Conservation (phyloP, 2,113 vertebrate genomes). For the Oryzias melastigma region DNA sequence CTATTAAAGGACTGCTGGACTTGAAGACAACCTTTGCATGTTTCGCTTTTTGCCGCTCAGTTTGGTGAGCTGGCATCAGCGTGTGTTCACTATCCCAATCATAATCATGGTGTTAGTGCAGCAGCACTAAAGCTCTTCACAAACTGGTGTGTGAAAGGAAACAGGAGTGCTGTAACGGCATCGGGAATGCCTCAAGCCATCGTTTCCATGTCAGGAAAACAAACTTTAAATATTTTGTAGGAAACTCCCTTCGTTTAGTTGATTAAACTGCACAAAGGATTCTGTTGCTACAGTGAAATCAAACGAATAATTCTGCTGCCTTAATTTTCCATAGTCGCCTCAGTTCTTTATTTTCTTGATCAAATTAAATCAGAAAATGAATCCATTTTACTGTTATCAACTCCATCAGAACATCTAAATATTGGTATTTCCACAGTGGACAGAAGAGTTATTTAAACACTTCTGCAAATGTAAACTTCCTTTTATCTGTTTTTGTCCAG, state of each 20-base stretch:
- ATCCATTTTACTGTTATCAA: constrained; percentile 14
- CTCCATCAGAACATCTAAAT: neutral
- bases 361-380: constrained; percentile 8
- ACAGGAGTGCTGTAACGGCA: constrained; percentile 18
- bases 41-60: constrained; percentile 40
- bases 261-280: constrained; percentile 3
- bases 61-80: constrained; percentile 29
- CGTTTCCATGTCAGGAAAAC: constrained; percentile 10
- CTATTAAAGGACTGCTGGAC: constrained; percentile 47
- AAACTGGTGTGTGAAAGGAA: neutral
- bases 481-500: no score
- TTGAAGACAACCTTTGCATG: constrained; percentile 60
- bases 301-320: constrained; percentile 22
- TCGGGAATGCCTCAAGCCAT: constrained; percentile 21
- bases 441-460: neutral
- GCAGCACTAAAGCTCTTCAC: constrained; percentile 1
- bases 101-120: neutral
- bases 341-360: constrained; percentile 15
- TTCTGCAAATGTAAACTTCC: neutral
- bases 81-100: constrained; percentile 12
- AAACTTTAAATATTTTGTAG: constrained; percentile 11
- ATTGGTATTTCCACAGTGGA: constrained; percentile 23
- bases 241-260: constrained; percentile 8
- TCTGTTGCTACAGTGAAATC: constrained; percentile 9
- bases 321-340: constrained; percentile 34